Base-by-base conservation (phyloP, 1,140 invertebrate genomes). In the Phortica variegata region DNA sequence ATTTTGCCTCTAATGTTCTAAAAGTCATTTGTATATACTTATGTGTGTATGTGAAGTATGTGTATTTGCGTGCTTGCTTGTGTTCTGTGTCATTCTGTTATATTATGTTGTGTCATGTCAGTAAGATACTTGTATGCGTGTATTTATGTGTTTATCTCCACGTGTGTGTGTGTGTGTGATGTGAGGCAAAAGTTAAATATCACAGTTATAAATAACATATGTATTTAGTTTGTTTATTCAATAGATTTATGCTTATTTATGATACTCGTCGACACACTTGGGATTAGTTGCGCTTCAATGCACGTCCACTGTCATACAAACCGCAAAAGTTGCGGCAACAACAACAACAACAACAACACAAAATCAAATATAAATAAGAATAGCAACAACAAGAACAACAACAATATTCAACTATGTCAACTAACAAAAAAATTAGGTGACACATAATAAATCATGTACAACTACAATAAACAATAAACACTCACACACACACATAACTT, bases 241-340 rank as follows among this genome's bases (percentile, higher is more conserved):
- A 68, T 68, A 68, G 63, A 68, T 68, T 68, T 68, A 54, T 63
- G 54, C 49, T 68, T 68, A 68, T 68, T 68, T 68, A 68, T 68
- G 60, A 60, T 60, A 42, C 41, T 51, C 49, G 34, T 37, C 5
- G 5, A 26, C 10, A 26, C 23, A 10, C 23, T 10, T 26, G 10
- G 23, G 23, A 26, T 26, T 10, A 26, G 5, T 26, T 26, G n/a
- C n/a, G n/a, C n/a, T n/a, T n/a, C n/a, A n/a, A n/a, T n/a, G n/a
- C n/a, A n/a, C n/a, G 41, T 47, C 51, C 46, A 34, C 12, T 34
- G 33, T 5, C 4, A 15, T 5, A 6, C 16, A 17, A 17, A 38
- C 36, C 36, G 12, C 36, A 38, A 38, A 38, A 38, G 23, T 26
- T 34, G 33, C 36, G 26, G 29, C 20, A 38, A 13, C 36, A 41